Evolutionary conservation across 2,113 vertebrate species (phyloP).

Genomic region (Psittacara wagleri): DNA sequence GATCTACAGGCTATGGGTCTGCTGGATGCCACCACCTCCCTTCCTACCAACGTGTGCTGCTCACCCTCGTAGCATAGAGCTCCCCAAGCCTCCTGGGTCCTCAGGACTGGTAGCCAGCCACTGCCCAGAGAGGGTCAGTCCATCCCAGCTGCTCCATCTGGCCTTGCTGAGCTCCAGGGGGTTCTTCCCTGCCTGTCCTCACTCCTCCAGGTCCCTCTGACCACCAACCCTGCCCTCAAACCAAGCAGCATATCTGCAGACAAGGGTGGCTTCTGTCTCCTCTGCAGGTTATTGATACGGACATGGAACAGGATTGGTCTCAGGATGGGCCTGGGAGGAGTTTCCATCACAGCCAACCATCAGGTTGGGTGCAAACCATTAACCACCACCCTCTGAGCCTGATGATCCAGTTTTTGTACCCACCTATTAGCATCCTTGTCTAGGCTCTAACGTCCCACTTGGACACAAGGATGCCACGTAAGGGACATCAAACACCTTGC

Average conservation of each 20-base stretch:
- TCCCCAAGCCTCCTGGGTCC: neutral
- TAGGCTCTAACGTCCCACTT: neutral
- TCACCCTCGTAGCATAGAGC: neutral
- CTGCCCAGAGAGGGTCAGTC: neutral
- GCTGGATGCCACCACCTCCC: neutral
- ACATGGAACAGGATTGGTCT: neutral
- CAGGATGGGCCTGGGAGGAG: neutral
- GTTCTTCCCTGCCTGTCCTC: neutral
- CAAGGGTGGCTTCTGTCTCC: neutral
- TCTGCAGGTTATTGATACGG: neutral
- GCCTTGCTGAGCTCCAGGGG: neutral
- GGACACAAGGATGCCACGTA: neutral
- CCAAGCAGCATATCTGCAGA: neutral
- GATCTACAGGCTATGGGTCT: too few relatives aligned
- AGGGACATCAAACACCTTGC: neutral
- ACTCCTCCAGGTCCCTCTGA: neutral
- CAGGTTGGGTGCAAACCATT: neutral
- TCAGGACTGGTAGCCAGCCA: neutral
- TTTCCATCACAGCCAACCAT: neutral
- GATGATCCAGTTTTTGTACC: neutral
- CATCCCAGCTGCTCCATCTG: fast-evolving
- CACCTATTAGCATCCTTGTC: neutral
- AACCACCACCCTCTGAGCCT: fast-evolving
- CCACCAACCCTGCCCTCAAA: neutral
- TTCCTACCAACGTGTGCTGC: neutral